Evolutionary conservation across 2,888 invertebrate genomes (phyloP), one percentile per base, ranked within the genome.

Genomic region (Volucella zonaria): DNA sequence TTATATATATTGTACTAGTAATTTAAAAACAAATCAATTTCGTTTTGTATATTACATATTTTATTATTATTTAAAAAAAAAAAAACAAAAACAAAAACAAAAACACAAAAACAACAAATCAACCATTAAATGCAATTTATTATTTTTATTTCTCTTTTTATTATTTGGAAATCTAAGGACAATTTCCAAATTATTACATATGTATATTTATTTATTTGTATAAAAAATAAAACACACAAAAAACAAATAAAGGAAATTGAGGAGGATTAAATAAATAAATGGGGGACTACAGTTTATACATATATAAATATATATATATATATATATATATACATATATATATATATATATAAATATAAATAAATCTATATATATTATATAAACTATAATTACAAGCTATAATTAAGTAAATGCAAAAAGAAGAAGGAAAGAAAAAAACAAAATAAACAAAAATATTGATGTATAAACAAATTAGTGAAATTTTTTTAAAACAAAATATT

Each of bases 301-400:
- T 38, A 73, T 49, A 70, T 56, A 49, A 14, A 59, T 42, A 80
- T 64, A 68, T 14, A 66, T 68, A 75, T 23, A 23, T 23, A 88
- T 77, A 87, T 75, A 87, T 83, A 86, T 87, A 86, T 68, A 87
- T 75, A 87, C 82, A 86, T 87, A 86, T 68, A 80, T 82, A 78
- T 76, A 82, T 76, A 82, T 68, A 18, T 23, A 23, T 23, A 88
- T 79, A 87, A 77, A 87, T 83, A 86, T 87, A 86, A 73, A 75
- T 87, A 86, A 87, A 86, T 87, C 71, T 76, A 80, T 82, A 78
- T 76, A 82, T 76, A 82, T 73, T 79, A 80, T 74, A 75, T 82
- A 79, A 79, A 80, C 74, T 73, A 78, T 85, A 70, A 86, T 76
- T 83, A 86, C 79, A 78, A 82, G 77, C 85, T 85, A 81, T 51